Conservation (phyloP, 2,113 vertebrate genomes). For the Entomyzon cyanotis region DNA sequence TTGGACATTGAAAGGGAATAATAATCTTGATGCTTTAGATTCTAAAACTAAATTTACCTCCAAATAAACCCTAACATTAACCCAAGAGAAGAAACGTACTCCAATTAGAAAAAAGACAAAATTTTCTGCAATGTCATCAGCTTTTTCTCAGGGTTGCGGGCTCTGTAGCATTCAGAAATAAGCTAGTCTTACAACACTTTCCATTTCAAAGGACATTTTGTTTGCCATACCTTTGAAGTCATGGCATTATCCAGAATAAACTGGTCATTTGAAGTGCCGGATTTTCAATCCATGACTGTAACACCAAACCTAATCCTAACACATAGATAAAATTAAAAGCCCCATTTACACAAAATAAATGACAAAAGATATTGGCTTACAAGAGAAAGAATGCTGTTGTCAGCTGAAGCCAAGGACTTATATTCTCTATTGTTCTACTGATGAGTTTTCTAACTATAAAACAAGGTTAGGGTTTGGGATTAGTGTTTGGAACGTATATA, state of each 20-base stretch:
- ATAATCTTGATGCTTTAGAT: background rate
- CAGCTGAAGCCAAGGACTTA: background rate
- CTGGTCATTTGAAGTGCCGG: background rate
- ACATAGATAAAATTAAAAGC: background rate
- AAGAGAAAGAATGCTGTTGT: background rate
- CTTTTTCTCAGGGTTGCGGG: background rate
- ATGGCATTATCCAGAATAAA: background rate
- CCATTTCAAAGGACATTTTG: background rate
- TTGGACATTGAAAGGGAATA: background rate
- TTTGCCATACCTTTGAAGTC: background rate
- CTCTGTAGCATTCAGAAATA: background rate
- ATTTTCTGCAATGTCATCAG: background rate
- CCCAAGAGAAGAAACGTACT: background rate
- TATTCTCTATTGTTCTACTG: background rate
- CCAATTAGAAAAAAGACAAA: background rate
- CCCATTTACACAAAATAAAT: background rate
- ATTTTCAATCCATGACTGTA: background rate
- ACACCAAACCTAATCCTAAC: background rate
- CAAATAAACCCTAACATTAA: background rate
- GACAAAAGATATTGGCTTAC: background rate
- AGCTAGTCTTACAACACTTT: background rate
- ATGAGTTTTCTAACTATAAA: slow-evolving; percentile 19
- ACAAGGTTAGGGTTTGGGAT: background rate
- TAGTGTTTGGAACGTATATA: background rate
- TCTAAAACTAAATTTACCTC: background rate